Conservation (phyloP, 2,113 vertebrate species). For the Tetrax tetrax region DNA sequence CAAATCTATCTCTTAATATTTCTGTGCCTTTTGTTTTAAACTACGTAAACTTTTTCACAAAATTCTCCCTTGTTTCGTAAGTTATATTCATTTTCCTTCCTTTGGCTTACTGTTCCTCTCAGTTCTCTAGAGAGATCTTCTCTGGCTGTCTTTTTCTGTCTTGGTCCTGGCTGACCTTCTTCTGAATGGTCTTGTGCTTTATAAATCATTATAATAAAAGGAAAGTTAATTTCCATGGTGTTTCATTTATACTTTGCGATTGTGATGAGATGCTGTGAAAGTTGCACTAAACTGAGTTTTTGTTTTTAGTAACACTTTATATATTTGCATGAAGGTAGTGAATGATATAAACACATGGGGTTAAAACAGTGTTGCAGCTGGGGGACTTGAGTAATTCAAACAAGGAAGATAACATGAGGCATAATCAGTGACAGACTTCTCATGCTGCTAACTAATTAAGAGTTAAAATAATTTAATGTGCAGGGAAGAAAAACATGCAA, state of each 20-base stretch:
- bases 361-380: neutral
- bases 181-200: neutral
- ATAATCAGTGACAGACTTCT: neutral
- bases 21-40: neutral
- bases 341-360: neutral
- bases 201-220: neutral
- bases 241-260: neutral
- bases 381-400: neutral
- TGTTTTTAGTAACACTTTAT: neutral
- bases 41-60: neutral
- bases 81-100: neutral
- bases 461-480: neutral
- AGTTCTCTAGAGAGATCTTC: neutral
- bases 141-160: neutral
- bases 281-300: neutral
- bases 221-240: neutral
- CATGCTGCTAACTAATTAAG: neutral
- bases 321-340: neutral
- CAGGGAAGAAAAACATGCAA: neutral
- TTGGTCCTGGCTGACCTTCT: neutral
- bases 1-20: neutral
- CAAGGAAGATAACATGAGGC: neutral
- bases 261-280: neutral
- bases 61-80: neutral
- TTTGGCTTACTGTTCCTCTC: neutral